A percentile compares a stretch with the other conserved stretches of the same genome.
phyloP scores from a whole-genome alignment of 2,113 vertebrate genomes.

The Melanerpes aurifrons region DNA sequence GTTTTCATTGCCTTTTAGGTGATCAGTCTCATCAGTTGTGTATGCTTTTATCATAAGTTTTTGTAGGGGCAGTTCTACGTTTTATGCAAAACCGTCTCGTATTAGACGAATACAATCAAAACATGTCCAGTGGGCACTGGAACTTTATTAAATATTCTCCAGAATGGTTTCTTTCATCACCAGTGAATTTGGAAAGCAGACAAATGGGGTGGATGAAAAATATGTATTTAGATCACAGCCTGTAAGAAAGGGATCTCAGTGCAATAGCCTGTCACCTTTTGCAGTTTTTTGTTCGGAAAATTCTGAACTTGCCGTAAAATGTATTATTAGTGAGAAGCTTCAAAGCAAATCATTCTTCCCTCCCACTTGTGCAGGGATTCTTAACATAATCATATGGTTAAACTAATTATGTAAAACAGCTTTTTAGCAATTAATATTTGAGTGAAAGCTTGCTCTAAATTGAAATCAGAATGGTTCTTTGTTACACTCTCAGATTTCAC shows the following conservation, averaged over 20 bases:
- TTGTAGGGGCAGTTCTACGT: background rate
- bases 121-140: background rate
- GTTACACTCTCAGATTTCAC: slow-evolving; percentile 16
- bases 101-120: background rate
- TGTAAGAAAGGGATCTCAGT: background rate
- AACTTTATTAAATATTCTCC: background rate
- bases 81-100: background rate
- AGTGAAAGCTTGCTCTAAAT: slow-evolving; percentile 38
- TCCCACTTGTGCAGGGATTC: slow-evolving; percentile 24
- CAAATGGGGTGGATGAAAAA: slow-evolving; percentile 45
- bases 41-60: background rate
- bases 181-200: slow-evolving; percentile 47
- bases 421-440: slow-evolving; percentile 59
- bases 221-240: background rate
- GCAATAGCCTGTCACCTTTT: slow-evolving; percentile 16
- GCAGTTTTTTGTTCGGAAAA: background rate
- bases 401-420: slow-evolving; percentile 48
- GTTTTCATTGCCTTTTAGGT: background rate
- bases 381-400: slow-evolving; percentile 51
- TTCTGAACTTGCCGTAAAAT: slow-evolving; percentile 7
- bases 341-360: slow-evolving; percentile 31
- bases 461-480: slow-evolving; percentile 6
- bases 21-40: background rate
- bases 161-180: slow-evolving; percentile 46
- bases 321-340: background rate